Conservation (phyloP, 2,888 invertebrate species). For the Tipula lateralis region DNA sequence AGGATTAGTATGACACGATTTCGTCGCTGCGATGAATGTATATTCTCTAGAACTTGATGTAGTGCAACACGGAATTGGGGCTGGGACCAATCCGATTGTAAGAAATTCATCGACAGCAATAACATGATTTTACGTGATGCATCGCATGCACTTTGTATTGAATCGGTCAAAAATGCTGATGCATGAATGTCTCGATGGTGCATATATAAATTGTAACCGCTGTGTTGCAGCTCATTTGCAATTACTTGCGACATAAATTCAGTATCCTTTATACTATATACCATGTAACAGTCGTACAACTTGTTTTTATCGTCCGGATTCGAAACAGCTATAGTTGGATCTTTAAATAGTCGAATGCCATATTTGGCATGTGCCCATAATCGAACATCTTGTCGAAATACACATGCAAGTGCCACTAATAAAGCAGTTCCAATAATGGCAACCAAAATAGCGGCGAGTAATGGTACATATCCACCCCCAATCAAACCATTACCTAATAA, state of each 20-base stretch:
- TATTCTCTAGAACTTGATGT: conserved; percentile 62
- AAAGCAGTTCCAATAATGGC: conserved; percentile 67
- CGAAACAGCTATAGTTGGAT: conserved; percentile 31
- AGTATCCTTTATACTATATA: conserved; percentile 77
- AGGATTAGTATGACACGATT: conserved; percentile 57
- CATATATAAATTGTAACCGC: conserved; percentile 58
- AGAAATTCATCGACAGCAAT: conserved; percentile 73
- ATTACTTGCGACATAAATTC: conserved; percentile 64
- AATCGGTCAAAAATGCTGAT: conserved; percentile 49
- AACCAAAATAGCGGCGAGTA: conserved; percentile 68
- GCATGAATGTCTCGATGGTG: conserved; percentile 58
- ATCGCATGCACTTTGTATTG: conserved; percentile 51
- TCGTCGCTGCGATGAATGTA: conserved; percentile 61
- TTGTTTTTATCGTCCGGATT: conserved; percentile 52
- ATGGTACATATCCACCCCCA: conserved; percentile 63
- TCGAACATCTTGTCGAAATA: conserved; percentile 72
- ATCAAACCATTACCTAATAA: conserved; percentile 49
- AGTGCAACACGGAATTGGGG: conserved; percentile 77
- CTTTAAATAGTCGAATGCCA: conserved; percentile 69
- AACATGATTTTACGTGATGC: conserved; percentile 69
- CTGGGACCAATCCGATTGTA: conserved; percentile 77
- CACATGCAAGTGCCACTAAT: conserved; percentile 66
- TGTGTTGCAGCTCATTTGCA: conserved; percentile 69
- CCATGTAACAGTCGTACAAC: conserved; percentile 81
- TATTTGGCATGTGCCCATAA: conserved; percentile 77